phyloP scores from a whole-genome alignment of 2,888 invertebrate species.

The Allygus modestus region DNA sequence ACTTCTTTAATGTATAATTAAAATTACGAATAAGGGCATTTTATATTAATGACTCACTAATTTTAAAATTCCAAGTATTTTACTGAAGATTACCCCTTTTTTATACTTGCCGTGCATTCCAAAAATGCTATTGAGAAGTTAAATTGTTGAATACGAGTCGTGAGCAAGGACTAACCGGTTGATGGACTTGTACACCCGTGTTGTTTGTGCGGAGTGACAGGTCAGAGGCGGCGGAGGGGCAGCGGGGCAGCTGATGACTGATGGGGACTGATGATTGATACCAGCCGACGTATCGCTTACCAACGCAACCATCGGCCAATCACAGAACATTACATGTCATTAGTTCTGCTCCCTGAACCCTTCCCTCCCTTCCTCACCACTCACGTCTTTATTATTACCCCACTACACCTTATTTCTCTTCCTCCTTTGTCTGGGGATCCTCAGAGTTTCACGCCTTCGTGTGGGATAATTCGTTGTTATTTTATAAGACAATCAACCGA shows the following conservation, averaged over 20 bases:
- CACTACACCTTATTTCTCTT: not conserved
- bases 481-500: conserved; percentile 33
- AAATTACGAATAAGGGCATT: no score
- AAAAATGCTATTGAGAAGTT: no score
- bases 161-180: no score
- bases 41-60: no score
- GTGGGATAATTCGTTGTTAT: conserved; percentile 24
- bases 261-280: conserved; percentile 40
- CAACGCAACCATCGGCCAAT: conserved; percentile 30
- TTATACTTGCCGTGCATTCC: no score
- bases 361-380: conserved; percentile 10
- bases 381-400: conserved; percentile 16
- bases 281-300: conserved; percentile 36
- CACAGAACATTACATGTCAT: conserved; percentile 40
- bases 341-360: conserved; percentile 49
- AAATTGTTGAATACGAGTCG: no score
- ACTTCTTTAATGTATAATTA: no score
- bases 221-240: no score
- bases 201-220: no score
- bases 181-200: no score
- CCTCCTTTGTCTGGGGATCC: conserved; percentile 16
- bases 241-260: conserved; percentile 4
- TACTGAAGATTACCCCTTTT: no score
- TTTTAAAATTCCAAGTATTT: no score
- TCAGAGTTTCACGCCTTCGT: conserved; percentile 5